Evolutionary conservation across 2,888 invertebrate species (phyloP).

Genomic region (Saturnia japonica): DNA sequence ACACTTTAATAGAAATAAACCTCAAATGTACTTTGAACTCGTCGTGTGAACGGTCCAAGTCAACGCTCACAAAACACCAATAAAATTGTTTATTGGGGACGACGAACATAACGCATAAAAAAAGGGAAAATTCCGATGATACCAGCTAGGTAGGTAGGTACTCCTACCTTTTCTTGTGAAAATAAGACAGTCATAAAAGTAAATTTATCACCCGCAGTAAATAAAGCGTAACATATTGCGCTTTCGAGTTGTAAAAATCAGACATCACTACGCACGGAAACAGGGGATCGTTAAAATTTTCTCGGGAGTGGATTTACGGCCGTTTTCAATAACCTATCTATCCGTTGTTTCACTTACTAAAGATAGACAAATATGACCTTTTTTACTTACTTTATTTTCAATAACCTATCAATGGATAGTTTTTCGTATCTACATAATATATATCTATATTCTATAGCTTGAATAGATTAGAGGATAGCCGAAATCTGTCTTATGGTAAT

Average conservation of each 20-base stretch:
- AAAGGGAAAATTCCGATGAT: slow-evolving; percentile 54
- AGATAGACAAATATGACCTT: too few relatives aligned
- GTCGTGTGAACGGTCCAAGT: slow-evolving; percentile 30
- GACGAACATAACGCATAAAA: slow-evolving; percentile 53
- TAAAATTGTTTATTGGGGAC: slow-evolving; percentile 68
- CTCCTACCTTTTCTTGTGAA: slow-evolving; percentile 58
- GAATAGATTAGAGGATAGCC: too few relatives aligned
- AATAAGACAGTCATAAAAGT: slow-evolving; percentile 75
- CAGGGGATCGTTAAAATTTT: slow-evolving; percentile 43
- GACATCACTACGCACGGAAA: slow-evolving; percentile 52
- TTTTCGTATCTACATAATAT: too few relatives aligned
- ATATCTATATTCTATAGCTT: too few relatives aligned
- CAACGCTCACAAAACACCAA: slow-evolving; percentile 47
- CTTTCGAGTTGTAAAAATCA: slow-evolving; percentile 57
- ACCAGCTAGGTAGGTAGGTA: slow-evolving; percentile 31
- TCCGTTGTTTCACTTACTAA: too few relatives aligned
- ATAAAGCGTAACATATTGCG: slow-evolving; percentile 74
- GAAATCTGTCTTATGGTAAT: too few relatives aligned
- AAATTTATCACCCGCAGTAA: slow-evolving; percentile 73
- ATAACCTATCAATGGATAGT: too few relatives aligned
- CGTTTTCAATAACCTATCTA: too few relatives aligned
- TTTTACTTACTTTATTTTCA: too few relatives aligned
- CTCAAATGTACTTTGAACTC: slow-evolving; percentile 24
- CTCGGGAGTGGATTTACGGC: background rate
- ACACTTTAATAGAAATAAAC: slow-evolving; percentile 21